A percentile compares a stretch with the other conserved stretches of the same genome.
Evolutionary conservation across 2,113 vertebrate species (phyloP).

Genomic region (Verasper variegatus): DNA sequence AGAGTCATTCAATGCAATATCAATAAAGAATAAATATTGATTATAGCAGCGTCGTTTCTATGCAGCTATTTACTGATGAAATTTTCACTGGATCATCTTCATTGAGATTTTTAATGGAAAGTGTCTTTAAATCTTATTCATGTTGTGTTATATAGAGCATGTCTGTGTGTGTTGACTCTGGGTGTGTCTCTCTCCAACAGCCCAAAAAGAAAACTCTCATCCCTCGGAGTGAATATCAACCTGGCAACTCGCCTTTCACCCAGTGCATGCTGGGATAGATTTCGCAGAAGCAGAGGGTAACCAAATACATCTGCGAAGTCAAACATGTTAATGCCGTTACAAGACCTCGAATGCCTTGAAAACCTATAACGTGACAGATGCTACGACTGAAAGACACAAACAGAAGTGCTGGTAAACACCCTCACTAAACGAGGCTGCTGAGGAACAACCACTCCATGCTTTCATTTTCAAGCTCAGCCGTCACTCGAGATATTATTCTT

Average conservation of each 20-base stretch:
- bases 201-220: no score
- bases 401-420: constrained; percentile 11
- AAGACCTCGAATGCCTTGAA: constrained; percentile 28
- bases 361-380: constrained; percentile 1
- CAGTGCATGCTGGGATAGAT: constrained; percentile 8
- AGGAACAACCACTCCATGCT: no score
- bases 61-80: no score
- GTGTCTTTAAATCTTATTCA: no score
- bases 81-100: no score
- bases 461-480: neutral
- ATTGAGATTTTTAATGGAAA: no score
- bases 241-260: neutral
- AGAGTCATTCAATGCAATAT: no score
- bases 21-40: no score
- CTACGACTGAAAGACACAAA: neutral
- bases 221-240: neutral
- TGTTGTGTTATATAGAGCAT: no score
- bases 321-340: constrained; percentile 32
- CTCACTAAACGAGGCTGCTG: neutral
- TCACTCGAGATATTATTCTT: neutral
- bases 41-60: no score
- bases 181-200: neutral
- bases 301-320: neutral
- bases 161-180: no score
- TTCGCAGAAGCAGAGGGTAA: neutral